Conservation (phyloP, 2,113 vertebrate genomes). For the Brienomyrus longianalis region DNA sequence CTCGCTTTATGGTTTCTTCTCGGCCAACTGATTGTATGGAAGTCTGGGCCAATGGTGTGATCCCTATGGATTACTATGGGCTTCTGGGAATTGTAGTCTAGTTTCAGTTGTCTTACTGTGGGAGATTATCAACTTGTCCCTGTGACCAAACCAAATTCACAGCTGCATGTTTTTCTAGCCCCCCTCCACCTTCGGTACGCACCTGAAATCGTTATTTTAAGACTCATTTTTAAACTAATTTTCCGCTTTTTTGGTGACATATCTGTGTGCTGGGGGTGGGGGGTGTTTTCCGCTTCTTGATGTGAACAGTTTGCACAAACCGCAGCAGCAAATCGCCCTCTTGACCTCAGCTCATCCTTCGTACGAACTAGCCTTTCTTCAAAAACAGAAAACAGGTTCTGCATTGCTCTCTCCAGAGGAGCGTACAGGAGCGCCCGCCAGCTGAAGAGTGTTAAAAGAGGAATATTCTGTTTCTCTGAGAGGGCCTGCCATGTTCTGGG, state of each 20-base stretch:
- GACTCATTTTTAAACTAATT: not conserved
- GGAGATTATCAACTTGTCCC: not conserved
- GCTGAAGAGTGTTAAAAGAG: not conserved
- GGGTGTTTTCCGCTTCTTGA: not conserved
- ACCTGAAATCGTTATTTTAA: not conserved
- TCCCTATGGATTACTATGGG: not conserved
- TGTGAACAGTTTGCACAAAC: not conserved
- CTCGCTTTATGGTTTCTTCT: not conserved
- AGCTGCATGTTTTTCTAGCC: not conserved
- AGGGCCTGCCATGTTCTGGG: not conserved
- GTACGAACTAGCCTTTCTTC: not conserved
- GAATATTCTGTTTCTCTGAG: not conserved
- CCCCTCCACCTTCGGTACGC: not conserved
- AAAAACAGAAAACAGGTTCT: not conserved
- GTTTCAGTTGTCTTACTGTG: not conserved
- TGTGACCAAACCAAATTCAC: not conserved
- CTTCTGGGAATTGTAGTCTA: not conserved
- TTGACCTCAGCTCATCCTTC: not conserved
- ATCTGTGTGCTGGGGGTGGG: not conserved
- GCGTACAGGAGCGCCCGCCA: not conserved
- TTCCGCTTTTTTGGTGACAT: not conserved
- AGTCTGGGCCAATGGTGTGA: not conserved
- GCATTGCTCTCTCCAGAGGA: not conserved
- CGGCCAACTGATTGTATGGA: slow-evolving; percentile 8
- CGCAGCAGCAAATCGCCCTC: not conserved